These are phyloP conservation scores for Trididemnum clinides DNA, from an alignment of 23 tunicate species.

Conservation along the genomic window DNA sequence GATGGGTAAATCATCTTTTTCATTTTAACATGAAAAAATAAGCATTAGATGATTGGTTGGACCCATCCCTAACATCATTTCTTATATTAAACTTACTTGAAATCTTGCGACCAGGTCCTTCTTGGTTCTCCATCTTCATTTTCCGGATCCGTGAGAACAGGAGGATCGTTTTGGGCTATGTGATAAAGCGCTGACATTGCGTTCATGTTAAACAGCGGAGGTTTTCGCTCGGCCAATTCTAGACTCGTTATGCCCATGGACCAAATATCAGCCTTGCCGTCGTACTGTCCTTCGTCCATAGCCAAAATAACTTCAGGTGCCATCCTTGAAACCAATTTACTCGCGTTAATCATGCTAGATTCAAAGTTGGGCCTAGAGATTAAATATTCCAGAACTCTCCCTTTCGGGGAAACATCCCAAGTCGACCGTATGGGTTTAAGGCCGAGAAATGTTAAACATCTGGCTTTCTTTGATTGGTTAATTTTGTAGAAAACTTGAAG, in stretches of 20 bases:
- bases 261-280: conserved; percentile 97
- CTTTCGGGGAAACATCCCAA: too few species aligned
- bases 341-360: too few species aligned
- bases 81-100: conserved; percentile 65
- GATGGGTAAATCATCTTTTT: too few species aligned
- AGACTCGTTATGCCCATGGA: conserved; percentile 93
- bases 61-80: too few species aligned
- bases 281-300: conserved; percentile 98
- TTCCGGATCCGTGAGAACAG: conserved; percentile 56
- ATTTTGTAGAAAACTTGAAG: too few species aligned
- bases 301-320: conserved; percentile 97
- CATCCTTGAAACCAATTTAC: conserved; percentile 90
- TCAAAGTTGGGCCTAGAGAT: too few species aligned
- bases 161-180: conserved; percentile 96
- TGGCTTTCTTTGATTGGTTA: too few species aligned
- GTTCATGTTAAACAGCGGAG: conserved; percentile 94
- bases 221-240: conserved; percentile 92
- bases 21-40: too few species aligned
- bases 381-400: too few species aligned
- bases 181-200: conserved; percentile 97
- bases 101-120: conserved; percentile 80
- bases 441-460: too few species aligned
- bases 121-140: conserved; percentile 35
- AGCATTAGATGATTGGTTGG: too few species aligned
- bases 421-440: too few species aligned